Percentiles rank a stretch among this genome's conserved stretches.
These are phyloP conservation scores for Passer montanus DNA, from an alignment of 2,113 vertebrate species.

Conservation along the genomic window DNA sequence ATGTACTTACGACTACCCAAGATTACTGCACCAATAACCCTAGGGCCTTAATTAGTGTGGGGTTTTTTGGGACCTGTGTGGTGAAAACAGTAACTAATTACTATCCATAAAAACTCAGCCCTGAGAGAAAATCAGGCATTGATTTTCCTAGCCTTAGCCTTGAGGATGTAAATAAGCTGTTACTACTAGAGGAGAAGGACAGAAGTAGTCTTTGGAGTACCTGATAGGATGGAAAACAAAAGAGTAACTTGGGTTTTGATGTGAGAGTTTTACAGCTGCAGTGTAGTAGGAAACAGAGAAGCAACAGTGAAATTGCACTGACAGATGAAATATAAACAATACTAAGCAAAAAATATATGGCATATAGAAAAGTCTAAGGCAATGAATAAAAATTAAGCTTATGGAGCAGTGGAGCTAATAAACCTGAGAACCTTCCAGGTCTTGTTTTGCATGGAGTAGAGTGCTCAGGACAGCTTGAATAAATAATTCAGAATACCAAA, in stretches of 20 bases:
- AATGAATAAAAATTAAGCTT: neutral
- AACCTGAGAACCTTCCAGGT: neutral
- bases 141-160: neutral
- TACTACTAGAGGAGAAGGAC: neutral
- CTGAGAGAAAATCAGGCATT: neutral
- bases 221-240: neutral
- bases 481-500: neutral
- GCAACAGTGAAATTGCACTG: neutral
- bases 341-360: neutral
- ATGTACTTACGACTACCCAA: neutral
- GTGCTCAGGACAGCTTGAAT: neutral
- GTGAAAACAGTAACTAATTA: neutral
- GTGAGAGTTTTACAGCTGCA: neutral
- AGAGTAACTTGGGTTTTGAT: neutral
- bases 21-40: neutral
- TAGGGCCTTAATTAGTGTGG: neutral
- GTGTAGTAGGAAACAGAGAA: neutral
- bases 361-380: neutral
- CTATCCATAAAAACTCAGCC: neutral
- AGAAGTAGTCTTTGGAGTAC: neutral
- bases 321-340: neutral
- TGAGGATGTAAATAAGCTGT: neutral
- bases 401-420: neutral
- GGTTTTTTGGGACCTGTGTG: neutral
- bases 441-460: neutral